Evolutionary conservation across 2,113 vertebrate species (phyloP).

Genomic region (Rattus rattus): DNA sequence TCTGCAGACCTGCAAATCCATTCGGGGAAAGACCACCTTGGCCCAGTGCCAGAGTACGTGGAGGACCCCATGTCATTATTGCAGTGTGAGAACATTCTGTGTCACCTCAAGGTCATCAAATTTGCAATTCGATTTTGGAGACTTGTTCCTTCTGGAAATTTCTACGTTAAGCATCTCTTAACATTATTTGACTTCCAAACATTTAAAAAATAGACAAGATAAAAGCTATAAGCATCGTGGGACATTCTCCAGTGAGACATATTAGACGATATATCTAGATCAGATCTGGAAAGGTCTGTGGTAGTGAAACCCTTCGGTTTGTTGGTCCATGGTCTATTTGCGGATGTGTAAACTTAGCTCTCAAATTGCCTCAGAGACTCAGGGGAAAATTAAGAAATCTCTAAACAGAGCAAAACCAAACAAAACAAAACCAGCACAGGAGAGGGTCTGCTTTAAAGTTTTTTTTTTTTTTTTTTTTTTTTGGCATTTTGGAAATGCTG

Average conservation of each 20-base stretch:
- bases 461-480: not conserved
- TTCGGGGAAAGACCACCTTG: not conserved
- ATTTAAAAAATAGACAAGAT: slow-evolving; percentile 39
- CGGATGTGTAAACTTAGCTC: not conserved
- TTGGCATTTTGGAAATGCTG: not conserved
- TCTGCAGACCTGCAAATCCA: not conserved
- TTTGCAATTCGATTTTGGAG: slow-evolving; percentile 13
- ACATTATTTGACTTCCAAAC: slow-evolving; percentile 26
- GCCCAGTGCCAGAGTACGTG: accelerated
- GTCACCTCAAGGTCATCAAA: not conserved
- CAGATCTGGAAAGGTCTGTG: not conserved
- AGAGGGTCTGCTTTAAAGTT: slow-evolving; percentile 29
- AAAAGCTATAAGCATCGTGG: slow-evolving; percentile 11
- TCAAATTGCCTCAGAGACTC: not conserved
- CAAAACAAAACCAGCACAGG: not conserved
- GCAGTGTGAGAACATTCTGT: not conserved
- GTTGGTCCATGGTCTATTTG: not conserved
- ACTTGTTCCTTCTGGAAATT: not conserved
- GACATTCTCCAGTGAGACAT: not conserved
- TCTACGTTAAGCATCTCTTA: not conserved
- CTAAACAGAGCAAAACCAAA: not conserved
- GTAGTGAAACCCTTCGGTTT: not conserved
- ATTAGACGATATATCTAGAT: not conserved
- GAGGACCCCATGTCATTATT: accelerated
- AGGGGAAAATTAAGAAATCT: slow-evolving; percentile 34